These are phyloP conservation scores for Ovis aries DNA, from an alignment of 2,113 vertebrate genomes.

Conservation along the genomic window DNA sequence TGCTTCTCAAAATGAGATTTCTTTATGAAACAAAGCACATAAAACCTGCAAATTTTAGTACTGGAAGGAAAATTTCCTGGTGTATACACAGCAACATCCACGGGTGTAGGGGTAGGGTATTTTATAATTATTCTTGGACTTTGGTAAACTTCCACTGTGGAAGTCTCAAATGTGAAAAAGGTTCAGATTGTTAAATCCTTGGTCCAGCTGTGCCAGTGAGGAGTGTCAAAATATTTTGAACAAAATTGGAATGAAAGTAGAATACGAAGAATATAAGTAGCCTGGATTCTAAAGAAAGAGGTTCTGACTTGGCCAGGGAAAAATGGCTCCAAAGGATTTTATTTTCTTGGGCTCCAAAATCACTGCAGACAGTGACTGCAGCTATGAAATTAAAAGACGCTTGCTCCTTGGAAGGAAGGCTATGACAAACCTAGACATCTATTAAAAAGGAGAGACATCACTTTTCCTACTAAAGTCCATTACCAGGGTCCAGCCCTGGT, in stretches of 20 bases:
- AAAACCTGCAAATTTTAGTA: background rate
- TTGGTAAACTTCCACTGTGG: background rate
- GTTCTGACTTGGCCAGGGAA: background rate
- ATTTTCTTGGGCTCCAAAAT: background rate
- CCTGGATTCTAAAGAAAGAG: background rate
- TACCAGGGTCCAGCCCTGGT: too few relatives aligned
- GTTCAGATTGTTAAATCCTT: background rate
- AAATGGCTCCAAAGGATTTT: background rate
- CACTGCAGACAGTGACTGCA: background rate
- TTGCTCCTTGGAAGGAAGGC: background rate
- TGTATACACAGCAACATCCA: background rate
- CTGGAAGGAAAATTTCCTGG: background rate
- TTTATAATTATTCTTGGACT: background rate
- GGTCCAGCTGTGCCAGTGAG: background rate
- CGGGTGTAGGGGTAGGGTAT: accelerated
- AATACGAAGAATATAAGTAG: background rate
- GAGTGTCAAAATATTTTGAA: background rate
- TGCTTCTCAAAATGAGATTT: background rate
- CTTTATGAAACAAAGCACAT: background rate
- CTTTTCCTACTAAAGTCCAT: background rate
- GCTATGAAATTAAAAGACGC: background rate
- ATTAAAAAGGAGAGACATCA: background rate
- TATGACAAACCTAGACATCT: background rate
- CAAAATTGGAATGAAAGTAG: background rate
- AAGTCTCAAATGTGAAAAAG: background rate